These are phyloP conservation scores for Corydoras maculifer DNA, from an alignment of 2,113 vertebrate genomes.

Conservation along the genomic window DNA sequence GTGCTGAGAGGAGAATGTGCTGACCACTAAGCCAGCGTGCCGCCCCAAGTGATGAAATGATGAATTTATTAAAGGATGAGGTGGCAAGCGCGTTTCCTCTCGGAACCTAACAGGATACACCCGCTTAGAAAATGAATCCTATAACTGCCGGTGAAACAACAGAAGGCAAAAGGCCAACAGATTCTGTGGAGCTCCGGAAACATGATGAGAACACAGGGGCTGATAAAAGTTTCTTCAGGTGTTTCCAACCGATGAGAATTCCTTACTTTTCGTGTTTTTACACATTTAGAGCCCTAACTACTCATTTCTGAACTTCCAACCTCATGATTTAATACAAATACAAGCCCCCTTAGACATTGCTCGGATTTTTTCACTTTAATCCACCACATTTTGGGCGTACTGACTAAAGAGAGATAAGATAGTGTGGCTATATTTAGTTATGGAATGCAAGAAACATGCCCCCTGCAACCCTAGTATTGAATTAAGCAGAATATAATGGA, in stretches of 20 bases:
- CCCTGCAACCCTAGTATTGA: too few species aligned
- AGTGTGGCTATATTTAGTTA: slow-evolving; percentile 18
- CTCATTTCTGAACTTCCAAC: too few species aligned
- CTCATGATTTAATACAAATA: too few species aligned
- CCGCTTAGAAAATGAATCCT: not conserved
- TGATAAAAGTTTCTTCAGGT: slow-evolving; percentile 12
- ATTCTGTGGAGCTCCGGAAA: slow-evolving; percentile 5
- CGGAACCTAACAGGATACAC: not conserved
- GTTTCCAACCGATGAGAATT: too few species aligned
- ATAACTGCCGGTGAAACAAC: not conserved
- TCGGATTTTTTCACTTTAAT: slow-evolving; percentile 1
- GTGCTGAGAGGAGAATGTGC: too few species aligned
- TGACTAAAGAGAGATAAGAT: slow-evolving; percentile 1
- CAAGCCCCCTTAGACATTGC: not conserved
- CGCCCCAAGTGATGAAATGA: not conserved
- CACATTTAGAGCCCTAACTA: too few species aligned
- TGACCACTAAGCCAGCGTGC: too few species aligned
- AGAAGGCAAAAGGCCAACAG: not conserved
- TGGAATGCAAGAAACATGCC: not conserved
- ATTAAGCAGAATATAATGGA: not conserved
- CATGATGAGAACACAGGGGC: not conserved
- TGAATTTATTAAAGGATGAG: not conserved
- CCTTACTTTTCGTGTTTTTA: too few species aligned
- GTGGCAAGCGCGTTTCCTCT: not conserved
- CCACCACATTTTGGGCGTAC: slow-evolving; percentile 11